Base-by-base conservation (phyloP, 2,888 invertebrate species). In the Lepidochrysops patricia region DNA sequence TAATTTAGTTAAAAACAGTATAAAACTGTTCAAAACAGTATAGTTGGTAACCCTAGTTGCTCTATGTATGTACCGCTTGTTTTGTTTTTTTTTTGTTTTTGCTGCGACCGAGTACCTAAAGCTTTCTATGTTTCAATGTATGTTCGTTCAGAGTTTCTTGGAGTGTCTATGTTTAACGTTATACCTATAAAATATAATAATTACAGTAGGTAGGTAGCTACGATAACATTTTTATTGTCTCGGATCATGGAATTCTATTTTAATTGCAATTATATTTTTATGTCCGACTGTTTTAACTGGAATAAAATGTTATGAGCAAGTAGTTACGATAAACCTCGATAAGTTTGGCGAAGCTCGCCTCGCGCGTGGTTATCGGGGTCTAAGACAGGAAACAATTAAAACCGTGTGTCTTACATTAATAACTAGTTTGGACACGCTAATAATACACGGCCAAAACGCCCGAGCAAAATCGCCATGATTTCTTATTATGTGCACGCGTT, bases 361-460 rank as follows among this genome's bases (percentile, higher is more conserved):
- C 48, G 23, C 32, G 35, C 15, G 35, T 25, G 56, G 57, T 32
- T 57, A 57, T 57, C 52, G 60, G 60, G 56, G 60, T 57, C 19
- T 35, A 58, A 60, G 59, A 61, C 66, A 63, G 66, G 66, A 66
- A 66, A 66, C 66, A 61, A 66, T 61, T 63, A 61, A 43, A 57
- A 56, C 61, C 43, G 58, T 48, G 60, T 62, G 61, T 65, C 63
- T 62, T 65, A 66, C 63, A 66, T 61, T 65, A 62, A 63, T 65
- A 65, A 66, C 66, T 65, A 61, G 66, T 66, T 66, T 63, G 57
- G 63, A 63, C 65, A 66, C 66, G 66, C 65, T 60, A 62, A 63
- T 60, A 32, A 34, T 58, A 58, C 27, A 13, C 52, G 60, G 61
- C 26, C 57, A 62, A 64, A 64, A 62, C 60, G 60, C 61, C 26